phyloP scores from a whole-genome alignment of 92 coral and sea anemone genomes.

The Bergia sp. region DNA sequence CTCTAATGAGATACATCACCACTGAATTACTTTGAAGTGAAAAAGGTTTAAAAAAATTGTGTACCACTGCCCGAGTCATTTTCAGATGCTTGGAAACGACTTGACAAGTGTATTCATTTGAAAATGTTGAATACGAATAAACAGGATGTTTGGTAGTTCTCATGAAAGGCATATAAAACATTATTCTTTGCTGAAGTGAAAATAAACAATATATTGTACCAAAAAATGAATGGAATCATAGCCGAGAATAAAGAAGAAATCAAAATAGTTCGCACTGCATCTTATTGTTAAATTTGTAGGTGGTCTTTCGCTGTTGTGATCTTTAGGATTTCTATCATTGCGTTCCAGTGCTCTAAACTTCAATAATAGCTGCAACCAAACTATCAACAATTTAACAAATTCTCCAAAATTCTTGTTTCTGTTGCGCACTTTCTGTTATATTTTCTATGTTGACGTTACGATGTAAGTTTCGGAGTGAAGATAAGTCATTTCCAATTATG shows the following conservation, averaged over 20 bases:
- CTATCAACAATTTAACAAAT: conserved; percentile 29
- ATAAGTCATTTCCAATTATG: neutral
- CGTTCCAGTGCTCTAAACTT: conserved; percentile 35
- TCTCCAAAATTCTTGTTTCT: conserved; percentile 38
- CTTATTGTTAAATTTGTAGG: conserved; percentile 25
- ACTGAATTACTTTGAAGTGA: neutral
- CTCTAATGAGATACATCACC: neutral
- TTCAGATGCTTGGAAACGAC: neutral
- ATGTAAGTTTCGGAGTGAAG: neutral
- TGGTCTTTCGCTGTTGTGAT: conserved; percentile 35
- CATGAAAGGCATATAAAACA: conserved; percentile 15
- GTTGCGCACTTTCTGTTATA: conserved; percentile 22
- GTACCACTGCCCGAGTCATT: neutral
- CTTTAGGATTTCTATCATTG: conserved; percentile 3
- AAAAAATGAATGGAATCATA: conserved; percentile 32
- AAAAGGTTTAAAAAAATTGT: neutral
- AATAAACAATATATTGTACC: conserved; percentile 41
- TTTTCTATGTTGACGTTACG: neutral
- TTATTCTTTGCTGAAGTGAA: conserved; percentile 31
- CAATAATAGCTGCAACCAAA: conserved; percentile 43
- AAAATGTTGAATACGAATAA: neutral
- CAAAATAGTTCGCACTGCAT: neutral
- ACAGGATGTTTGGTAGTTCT: conserved; percentile 37
- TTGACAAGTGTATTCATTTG: neutral
- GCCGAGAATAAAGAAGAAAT: conserved; percentile 7